Conservation (phyloP, 2,888 invertebrate genomes). For the Papilio demoleus region DNA sequence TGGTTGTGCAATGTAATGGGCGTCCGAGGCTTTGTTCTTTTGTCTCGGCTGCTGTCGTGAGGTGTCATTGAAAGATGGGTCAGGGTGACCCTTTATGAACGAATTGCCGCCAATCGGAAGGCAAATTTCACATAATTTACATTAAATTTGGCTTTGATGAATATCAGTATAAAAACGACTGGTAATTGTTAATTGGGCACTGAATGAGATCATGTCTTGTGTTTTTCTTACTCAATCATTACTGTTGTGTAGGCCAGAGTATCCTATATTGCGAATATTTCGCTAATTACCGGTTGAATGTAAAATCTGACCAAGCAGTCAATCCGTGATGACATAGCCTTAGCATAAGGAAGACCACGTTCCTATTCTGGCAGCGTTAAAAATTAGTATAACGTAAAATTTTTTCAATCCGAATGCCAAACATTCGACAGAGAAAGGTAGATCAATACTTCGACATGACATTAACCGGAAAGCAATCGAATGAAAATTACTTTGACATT, state of each 20-base stretch:
- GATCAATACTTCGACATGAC: slow-evolving; percentile 24
- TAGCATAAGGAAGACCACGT: too few relatives aligned
- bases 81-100: slow-evolving; percentile 57
- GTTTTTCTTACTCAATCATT: too few relatives aligned
- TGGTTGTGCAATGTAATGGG: slow-evolving; percentile 73
- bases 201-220: neutral
- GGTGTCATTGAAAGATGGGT: slow-evolving; percentile 77
- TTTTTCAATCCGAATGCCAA: neutral
- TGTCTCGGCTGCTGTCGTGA: slow-evolving; percentile 65
- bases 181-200: neutral
- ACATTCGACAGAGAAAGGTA: slow-evolving; percentile 15
- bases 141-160: neutral
- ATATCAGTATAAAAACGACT: too few relatives aligned
- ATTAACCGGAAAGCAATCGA: slow-evolving; percentile 52
- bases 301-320: too few relatives aligned
- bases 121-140: slow-evolving; percentile 44
- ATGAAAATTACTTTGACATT: slow-evolving; percentile 66
- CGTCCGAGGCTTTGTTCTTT: slow-evolving; percentile 72
- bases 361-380: neutral
- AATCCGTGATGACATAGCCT: too few relatives aligned
- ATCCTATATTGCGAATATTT: too few relatives aligned
- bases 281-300: too few relatives aligned
- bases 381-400: neutral
- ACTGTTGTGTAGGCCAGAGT: too few relatives aligned
- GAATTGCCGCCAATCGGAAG: slow-evolving; percentile 18